Evolutionary conservation across 2,113 vertebrate species (phyloP).

Genomic region (Caranx melampygus): DNA sequence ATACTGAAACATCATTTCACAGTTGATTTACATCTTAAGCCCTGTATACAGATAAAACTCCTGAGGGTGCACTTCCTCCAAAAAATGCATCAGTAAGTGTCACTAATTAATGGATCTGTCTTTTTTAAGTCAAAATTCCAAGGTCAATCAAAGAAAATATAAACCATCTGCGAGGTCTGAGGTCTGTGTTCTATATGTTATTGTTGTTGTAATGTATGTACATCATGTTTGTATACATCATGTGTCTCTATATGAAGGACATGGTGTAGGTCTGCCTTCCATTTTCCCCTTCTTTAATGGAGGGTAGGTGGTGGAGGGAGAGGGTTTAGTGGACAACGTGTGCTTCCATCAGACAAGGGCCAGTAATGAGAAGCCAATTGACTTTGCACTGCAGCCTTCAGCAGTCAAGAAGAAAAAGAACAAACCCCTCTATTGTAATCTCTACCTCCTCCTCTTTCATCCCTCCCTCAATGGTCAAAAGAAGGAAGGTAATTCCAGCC

Average conservation of each 20-base stretch:
- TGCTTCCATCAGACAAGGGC: conserved; percentile 36
- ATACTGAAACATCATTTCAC: too few relatives aligned
- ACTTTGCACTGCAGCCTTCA: conserved; percentile 55
- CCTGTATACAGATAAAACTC: too few relatives aligned
- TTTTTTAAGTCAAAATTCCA: neutral
- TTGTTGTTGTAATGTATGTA: neutral
- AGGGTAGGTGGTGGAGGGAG: neutral
- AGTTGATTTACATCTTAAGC: too few relatives aligned
- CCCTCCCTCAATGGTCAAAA: conserved; percentile 59
- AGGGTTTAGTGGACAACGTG: neutral
- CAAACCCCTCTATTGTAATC: conserved; percentile 65
- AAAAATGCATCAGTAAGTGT: too few relatives aligned
- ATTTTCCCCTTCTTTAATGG: neutral
- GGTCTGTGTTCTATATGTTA: neutral
- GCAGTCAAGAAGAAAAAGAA: conserved; percentile 45
- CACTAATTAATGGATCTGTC: too few relatives aligned
- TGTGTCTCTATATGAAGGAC: conserved; percentile 1
- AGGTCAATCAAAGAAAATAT: neutral
- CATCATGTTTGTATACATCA: neutral
- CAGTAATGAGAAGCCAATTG: conserved; percentile 38
- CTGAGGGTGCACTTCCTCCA: too few relatives aligned
- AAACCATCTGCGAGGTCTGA: neutral
- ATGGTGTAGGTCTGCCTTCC: neutral
- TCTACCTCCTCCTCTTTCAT: conserved; percentile 55
- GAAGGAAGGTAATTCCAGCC: conserved; percentile 66